Conservation (phyloP, 2,113 vertebrate species). For the Ciconia stormi region DNA sequence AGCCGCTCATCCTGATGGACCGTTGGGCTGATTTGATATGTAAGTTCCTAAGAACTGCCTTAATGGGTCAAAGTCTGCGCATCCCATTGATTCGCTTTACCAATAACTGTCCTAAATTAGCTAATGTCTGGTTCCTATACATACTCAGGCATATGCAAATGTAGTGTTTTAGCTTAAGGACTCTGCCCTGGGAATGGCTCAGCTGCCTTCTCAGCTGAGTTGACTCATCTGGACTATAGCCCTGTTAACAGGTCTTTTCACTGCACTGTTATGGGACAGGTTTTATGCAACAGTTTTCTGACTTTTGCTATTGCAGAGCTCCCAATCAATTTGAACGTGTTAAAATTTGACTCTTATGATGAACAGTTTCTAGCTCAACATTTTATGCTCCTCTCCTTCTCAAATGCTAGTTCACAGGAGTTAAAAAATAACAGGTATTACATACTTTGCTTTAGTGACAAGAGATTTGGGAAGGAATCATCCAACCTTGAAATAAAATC, state of each 20-base stretch:
- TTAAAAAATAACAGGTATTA: constrained; percentile 72
- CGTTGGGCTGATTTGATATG: background rate
- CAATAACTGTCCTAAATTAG: constrained; percentile 12
- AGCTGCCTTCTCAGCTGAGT: background rate
- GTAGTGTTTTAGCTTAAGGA: background rate
- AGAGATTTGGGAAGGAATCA: constrained; percentile 78
- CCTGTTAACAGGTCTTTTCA: background rate
- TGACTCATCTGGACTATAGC: background rate
- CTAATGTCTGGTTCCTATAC: background rate
- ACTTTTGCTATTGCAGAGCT: constrained; percentile 56
- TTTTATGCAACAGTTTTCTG: constrained; percentile 32
- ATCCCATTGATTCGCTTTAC: background rate
- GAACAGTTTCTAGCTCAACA: constrained; percentile 52
- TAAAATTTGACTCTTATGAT: constrained; percentile 48
- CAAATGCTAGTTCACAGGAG: constrained; percentile 57
- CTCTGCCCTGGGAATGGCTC: background rate
- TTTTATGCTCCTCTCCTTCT: constrained; percentile 34
- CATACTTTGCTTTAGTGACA: constrained; percentile 71
- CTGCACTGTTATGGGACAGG: constrained; percentile 14
- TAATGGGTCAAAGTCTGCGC: background rate
- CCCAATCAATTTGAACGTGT: constrained; percentile 31
- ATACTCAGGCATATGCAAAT: background rate
- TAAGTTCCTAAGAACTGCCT: background rate
- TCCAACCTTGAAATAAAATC: constrained; percentile 82
- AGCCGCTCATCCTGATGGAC: background rate